These are phyloP conservation scores for Acleris laterana DNA, from an alignment of 2,888 invertebrate species.

Conservation along the genomic window DNA sequence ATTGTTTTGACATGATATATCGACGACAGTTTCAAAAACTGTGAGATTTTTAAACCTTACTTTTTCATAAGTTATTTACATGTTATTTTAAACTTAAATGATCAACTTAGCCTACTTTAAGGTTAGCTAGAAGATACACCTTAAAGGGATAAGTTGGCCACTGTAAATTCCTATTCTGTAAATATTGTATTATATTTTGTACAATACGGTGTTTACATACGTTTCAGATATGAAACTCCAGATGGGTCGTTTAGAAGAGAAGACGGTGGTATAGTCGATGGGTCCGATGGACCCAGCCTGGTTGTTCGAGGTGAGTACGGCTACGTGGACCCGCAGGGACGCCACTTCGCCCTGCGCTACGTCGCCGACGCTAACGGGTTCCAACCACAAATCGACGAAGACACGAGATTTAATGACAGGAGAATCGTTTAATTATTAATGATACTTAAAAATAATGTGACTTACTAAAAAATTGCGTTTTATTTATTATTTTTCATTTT, in stretches of 20 bases:
- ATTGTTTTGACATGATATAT: too few relatives aligned
- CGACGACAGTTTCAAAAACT: too few relatives aligned
- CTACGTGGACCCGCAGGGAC: conserved; percentile 81
- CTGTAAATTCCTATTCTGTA: too few relatives aligned
- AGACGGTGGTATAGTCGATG: conserved; percentile 64
- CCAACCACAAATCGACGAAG: conserved; percentile 55
- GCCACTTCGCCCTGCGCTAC: conserved; percentile 69
- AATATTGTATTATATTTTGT: too few relatives aligned
- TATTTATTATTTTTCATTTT: background rate
- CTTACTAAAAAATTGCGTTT: background rate
- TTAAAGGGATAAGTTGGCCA: too few relatives aligned
- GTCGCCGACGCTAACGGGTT: conserved; percentile 86
- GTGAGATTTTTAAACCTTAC: too few relatives aligned
- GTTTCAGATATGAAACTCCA: conserved; percentile 71
- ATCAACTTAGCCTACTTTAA: conserved; percentile 20
- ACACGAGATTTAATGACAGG: conserved; percentile 71
- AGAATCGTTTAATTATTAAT: conserved; percentile 55
- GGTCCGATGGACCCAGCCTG: conserved; percentile 48
- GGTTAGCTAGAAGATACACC: too few relatives aligned
- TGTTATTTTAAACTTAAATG: too few relatives aligned
- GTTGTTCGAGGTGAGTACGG: conserved; percentile 78
- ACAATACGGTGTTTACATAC: too few relatives aligned
- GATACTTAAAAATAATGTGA: background rate
- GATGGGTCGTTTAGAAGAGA: conserved; percentile 81
- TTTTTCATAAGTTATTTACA: too few relatives aligned